These are phyloP conservation scores for Cydia amplana DNA, from an alignment of 1,140 invertebrate species.

Conservation along the genomic window DNA sequence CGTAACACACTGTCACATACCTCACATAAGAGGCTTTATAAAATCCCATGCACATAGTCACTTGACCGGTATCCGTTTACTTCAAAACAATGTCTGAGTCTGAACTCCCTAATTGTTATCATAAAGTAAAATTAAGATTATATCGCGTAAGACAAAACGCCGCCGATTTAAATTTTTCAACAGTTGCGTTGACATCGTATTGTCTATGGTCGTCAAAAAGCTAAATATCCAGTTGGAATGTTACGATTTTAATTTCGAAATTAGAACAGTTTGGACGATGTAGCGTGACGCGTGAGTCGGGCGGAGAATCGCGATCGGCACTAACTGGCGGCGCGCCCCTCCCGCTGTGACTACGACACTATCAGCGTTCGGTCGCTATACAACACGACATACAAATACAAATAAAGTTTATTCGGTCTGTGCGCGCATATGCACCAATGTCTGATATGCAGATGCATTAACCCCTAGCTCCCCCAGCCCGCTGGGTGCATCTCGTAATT, in stretches of 20 bases:
- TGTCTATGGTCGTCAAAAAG: conserved; percentile 28
- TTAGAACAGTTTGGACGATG: conserved; percentile 38
- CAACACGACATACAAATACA: conserved; percentile 51
- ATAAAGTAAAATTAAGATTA: conserved; percentile 70
- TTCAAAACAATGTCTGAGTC: conserved; percentile 26
- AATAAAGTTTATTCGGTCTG: conserved; percentile 77
- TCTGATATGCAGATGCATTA: conserved; percentile 71
- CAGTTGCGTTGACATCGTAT: conserved; percentile 71
- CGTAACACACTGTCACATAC: conserved; percentile 25
- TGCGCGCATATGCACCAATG: conserved; percentile 57
- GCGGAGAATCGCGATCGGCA: conserved; percentile 55
- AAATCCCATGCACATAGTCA: conserved; percentile 15
- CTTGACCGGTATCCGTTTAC: conserved; percentile 35
- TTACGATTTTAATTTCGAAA: conserved; percentile 35
- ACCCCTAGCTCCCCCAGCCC: conserved; percentile 70
- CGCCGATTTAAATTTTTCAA: conserved; percentile 68
- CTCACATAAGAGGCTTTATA: conserved; percentile 21
- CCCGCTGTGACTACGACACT: conserved; percentile 63
- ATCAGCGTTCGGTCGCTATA: conserved; percentile 64
- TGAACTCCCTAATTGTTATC: conserved; percentile 60
- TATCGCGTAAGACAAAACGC: conserved; percentile 64
- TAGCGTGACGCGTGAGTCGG: conserved; percentile 50
- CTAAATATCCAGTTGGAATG: not conserved
- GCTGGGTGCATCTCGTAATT: conserved; percentile 65
- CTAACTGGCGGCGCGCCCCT: conserved; percentile 65